Conservation (phyloP, 2,797 vertebrate genomes). For the Bufotes viridis region DNA sequence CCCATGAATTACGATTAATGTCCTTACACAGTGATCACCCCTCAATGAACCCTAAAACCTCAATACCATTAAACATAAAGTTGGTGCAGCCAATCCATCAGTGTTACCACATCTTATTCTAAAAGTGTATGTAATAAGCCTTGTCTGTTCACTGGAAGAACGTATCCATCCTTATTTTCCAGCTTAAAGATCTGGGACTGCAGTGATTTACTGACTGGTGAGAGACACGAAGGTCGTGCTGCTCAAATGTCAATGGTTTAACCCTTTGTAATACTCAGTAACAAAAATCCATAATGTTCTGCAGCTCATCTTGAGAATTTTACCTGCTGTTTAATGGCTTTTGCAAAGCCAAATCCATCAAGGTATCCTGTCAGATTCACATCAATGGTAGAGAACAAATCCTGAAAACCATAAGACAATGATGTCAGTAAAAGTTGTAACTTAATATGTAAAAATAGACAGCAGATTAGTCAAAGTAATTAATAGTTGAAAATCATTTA, state of each 20-base stretch:
- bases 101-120: not conserved
- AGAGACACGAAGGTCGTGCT: not conserved
- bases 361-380: constrained; percentile 69
- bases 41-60: constrained; percentile 14
- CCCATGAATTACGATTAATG: not conserved
- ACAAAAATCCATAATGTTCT: not conserved
- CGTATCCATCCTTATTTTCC: constrained; percentile 22
- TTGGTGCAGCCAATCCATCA: constrained; percentile 16
- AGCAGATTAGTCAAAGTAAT: too few relatives aligned
- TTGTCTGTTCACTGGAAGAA: constrained; percentile 12
- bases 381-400: constrained; percentile 69
- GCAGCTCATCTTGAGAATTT: fast-evolving
- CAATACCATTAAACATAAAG: constrained; percentile 4
- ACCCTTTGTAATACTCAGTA: not conserved
- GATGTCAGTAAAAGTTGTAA: not conserved
- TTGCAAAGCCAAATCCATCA: constrained; percentile 65
- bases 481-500: too few relatives aligned
- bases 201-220: not conserved
- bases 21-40: not conserved
- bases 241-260: not conserved
- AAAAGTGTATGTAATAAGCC: constrained; percentile 29
- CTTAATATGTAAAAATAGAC: too few relatives aligned
- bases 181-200: constrained; percentile 14
- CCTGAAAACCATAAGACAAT: constrained; percentile 59
- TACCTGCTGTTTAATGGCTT: constrained; percentile 69